Conservation (phyloP, 2,113 vertebrate genomes). For the Artemisiospiza belli region DNA sequence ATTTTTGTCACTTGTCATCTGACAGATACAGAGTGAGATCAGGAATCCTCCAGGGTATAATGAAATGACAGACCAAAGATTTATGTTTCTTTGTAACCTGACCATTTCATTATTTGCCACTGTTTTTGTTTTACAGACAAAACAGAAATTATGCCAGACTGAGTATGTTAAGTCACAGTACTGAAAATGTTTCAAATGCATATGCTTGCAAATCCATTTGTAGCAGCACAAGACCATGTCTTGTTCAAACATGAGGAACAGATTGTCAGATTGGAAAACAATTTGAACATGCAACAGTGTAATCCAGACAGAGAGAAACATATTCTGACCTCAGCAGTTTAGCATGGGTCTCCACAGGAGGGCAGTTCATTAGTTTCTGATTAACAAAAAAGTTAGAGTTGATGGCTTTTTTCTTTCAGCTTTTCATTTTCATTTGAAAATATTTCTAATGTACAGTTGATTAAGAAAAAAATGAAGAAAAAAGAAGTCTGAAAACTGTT, state of each 20-base stretch:
- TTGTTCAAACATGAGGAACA: background rate
- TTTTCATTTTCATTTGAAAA: background rate
- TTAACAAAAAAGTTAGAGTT: background rate
- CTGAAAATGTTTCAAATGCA: background rate
- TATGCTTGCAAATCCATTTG: background rate
- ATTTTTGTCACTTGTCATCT: background rate
- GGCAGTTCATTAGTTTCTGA: background rate
- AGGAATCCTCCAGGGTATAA: background rate
- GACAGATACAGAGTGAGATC: background rate
- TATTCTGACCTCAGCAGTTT: background rate
- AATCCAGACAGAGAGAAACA: background rate
- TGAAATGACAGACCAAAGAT: background rate
- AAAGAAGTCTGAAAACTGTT: background rate
- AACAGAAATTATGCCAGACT: background rate
- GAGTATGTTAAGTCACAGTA: fast-evolving
- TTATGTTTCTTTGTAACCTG: background rate
- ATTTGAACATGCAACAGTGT: background rate
- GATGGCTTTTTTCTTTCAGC: background rate
- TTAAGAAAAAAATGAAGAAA: background rate
- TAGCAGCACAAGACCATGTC: background rate
- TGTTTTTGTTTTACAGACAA: background rate
- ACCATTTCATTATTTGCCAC: background rate
- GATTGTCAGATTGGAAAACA: background rate
- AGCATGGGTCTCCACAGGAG: background rate
- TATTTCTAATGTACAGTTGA: background rate